Evolutionary conservation across 2,113 vertebrate genomes (phyloP), one percentile per base, ranked within the genome.

Genomic region (Craseonycteris thonglongyai): DNA sequence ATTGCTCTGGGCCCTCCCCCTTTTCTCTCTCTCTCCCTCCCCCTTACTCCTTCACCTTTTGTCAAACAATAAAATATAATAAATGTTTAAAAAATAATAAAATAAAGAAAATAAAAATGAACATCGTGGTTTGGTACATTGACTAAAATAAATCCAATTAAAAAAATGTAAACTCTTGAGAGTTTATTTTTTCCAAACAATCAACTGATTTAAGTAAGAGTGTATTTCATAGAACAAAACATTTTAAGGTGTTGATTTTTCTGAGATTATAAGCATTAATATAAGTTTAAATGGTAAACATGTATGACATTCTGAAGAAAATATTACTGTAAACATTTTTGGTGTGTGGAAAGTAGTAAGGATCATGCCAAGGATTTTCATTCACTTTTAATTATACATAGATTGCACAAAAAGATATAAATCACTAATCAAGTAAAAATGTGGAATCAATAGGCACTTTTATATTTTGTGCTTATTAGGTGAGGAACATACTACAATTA

Each of bases 141-240:
- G 40, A 91, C 33, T 84, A 76, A 76, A 92, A 38, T 69, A 84
- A 69, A 4, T 13, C 30, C 0, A 75, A 33, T 8, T 74, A 79
- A 94, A 35, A 7, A 87, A 94, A 91, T 58, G 6, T 11, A 90
- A 65, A 69, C 30, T 33, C 33, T 42, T 33, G 61, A 63, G 22
- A 76, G 8, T 65, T 88, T 79, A 59, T 38, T 74, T 90, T 89
- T 90, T 93, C 5, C 9, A 85, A 85, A 85, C 58, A 90, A 93
- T 30, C 28, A 66, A 69, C 21, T 56, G 12, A 84, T 74, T 61
- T 30, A 76, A 65, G 5, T 66, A 51, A 63, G 35, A 92, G 40
- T 86, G 7, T 69, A 65, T 92, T 84, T 76, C 38, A 76, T 18
- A 88, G 22, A n/a, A 38, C 1, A 74, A 19, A 84, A 49, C 12